Evolutionary conservation across 2,797 vertebrate genomes (phyloP).

Genomic region (Phylloscopus collybita): DNA sequence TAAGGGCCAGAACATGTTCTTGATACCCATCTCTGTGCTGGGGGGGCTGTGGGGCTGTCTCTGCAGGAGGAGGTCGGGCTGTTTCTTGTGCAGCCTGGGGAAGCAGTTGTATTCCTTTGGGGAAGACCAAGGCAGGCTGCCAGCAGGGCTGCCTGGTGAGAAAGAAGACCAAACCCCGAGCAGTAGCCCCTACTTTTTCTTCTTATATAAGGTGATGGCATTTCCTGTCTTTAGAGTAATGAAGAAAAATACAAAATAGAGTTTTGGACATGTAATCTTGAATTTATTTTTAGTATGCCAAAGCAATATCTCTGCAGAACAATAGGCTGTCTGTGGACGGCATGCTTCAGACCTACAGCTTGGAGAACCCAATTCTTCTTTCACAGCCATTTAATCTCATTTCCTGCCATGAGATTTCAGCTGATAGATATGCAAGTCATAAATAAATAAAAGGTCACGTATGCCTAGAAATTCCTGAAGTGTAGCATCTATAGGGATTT

Average conservation of each 20-base stretch:
- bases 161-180: not conserved
- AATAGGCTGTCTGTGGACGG: not conserved
- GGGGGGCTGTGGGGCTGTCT: rapidly evolving
- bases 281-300: not conserved
- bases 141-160: not conserved
- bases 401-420: not conserved
- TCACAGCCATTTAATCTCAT: not conserved
- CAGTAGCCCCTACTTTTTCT: not conserved
- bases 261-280: not conserved
- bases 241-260: not conserved
- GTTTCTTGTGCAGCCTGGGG: not conserved
- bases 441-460: not conserved
- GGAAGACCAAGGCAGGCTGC: not conserved
- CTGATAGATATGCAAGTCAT: not conserved
- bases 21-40: not conserved
- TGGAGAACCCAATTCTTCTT: not conserved
- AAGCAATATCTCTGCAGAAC: not conserved
- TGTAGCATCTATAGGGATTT: not conserved
- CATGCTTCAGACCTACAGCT: not conserved
- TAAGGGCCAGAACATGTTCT: not conserved
- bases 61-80: not conserved
- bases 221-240: not conserved
- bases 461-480: constrained; percentile 18
- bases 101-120: not conserved
- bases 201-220: not conserved